Percentiles rank a stretch among this genome's conserved stretches.
Conservation (phyloP, 2,888 invertebrate genomes). For the Drosophila sordidula region DNA sequence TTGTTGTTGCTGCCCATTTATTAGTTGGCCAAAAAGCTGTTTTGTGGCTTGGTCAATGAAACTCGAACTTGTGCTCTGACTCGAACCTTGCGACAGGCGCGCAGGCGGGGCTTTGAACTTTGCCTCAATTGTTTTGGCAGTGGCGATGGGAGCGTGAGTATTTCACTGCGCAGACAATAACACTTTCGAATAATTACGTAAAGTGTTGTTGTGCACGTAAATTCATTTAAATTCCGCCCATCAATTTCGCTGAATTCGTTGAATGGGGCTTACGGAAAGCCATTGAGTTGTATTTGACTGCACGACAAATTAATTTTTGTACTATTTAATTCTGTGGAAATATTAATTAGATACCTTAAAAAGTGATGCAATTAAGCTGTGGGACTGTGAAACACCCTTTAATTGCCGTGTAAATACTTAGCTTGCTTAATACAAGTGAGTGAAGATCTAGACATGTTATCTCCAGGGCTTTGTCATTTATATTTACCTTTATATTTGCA, state of each 20-base stretch:
- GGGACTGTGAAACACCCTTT: slow-evolving; percentile 1
- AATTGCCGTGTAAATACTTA: background rate
- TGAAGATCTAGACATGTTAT: no score
- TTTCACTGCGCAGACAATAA: slow-evolving; percentile 3
- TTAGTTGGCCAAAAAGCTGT: slow-evolving; percentile 65
- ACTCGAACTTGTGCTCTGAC: slow-evolving; percentile 51
- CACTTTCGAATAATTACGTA: slow-evolving; percentile 19
- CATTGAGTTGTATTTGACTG: background rate
- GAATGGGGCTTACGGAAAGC: slow-evolving; percentile 17
- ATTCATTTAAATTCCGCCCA: slow-evolving; percentile 21
- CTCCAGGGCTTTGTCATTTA: no score
- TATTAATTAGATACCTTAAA: background rate
- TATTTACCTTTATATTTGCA: no score
- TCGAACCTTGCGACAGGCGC: slow-evolving; percentile 39
- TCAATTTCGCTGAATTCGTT: slow-evolving; percentile 19
- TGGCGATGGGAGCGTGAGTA: slow-evolving; percentile 51
- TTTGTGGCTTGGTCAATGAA: slow-evolving; percentile 67
- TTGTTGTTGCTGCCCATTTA: slow-evolving; percentile 41
- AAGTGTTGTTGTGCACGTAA: slow-evolving; percentile 6
- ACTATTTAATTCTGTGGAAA: background rate
- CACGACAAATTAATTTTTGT: slow-evolving; percentile 5
- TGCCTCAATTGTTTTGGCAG: slow-evolving; percentile 27
- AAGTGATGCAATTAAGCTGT: background rate
- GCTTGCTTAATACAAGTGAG: no score
- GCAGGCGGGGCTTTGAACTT: slow-evolving; percentile 70